phyloP scores from a whole-genome alignment of 2,888 invertebrate genomes.

The Ernsta delagoae region DNA sequence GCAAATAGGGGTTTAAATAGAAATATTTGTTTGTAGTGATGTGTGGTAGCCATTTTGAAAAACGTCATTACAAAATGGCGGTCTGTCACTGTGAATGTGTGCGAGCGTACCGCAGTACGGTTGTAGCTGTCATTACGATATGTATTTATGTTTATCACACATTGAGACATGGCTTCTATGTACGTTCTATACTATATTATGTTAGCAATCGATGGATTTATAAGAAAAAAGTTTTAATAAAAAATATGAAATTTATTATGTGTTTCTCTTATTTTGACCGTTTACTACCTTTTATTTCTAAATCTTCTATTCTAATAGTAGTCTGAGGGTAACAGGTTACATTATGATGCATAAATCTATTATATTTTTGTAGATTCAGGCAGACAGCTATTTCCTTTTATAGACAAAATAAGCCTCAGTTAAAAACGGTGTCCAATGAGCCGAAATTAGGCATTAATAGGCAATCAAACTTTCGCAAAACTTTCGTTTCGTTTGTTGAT shows the following conservation, averaged over 20 bases:
- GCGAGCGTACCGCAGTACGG: conserved; percentile 49
- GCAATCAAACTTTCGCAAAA: conserved; percentile 27
- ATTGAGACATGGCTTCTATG: conserved; percentile 77
- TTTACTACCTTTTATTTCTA: no score
- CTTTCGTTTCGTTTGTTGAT: conserved; percentile 22
- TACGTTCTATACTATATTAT: conserved; percentile 77
- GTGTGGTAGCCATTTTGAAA: conserved; percentile 37
- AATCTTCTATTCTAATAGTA: no score
- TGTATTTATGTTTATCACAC: conserved; percentile 71
- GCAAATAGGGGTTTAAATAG: conserved; percentile 1
- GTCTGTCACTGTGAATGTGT: conserved; percentile 47
- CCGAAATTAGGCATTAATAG: conserved; percentile 20
- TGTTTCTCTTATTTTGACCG: conserved; percentile 6
- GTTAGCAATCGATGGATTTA: conserved; percentile 83
- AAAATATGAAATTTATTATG: conserved; percentile 72
- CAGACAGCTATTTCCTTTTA: background rate
- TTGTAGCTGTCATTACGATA: conserved; percentile 58
- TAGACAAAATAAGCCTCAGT: background rate
- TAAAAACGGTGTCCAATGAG: background rate
- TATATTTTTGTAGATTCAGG: no score
- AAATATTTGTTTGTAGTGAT: conserved; percentile 12
- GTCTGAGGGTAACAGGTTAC: no score
- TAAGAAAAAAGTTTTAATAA: conserved; percentile 83
- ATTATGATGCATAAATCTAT: no score
- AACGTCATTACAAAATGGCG: conserved; percentile 47